Evolutionary conservation across 1,140 invertebrate species (phyloP), one percentile per base, ranked within the genome.

Genomic region (Hyles vespertilio): DNA sequence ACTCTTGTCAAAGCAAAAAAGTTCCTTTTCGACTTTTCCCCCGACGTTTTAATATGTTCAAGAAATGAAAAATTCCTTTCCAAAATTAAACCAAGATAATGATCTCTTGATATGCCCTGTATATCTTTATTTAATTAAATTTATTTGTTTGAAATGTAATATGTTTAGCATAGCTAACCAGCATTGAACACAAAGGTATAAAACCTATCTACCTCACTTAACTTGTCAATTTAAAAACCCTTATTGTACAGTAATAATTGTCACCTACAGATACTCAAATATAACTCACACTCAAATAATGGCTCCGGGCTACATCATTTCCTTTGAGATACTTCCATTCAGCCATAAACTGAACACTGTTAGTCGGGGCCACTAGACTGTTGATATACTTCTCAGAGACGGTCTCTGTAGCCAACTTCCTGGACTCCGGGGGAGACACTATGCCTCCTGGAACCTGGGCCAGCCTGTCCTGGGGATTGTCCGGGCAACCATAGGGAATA

Each of bases 281-380:
- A 51, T 4, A 34, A 81, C 78, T 83, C 59, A 90, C 84, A 73
- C 69, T 87, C 59, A 89, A 81, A 77, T 86, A 85, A 61, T 81
- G 63, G 61, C 79, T 72, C 46, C 73, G 71, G 8, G 83, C 79
- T 12, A 51, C 65, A 33, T 68, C 60, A 10, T 77, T 70, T 0
- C 74, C 80, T 47, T 69, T 81, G 32, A 89, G 59, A 53, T 79
- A 70, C 58, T 87, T 90, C 92, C 92, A 93, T 56, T 90, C 79
- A 1, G 85, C 65, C 66, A 91, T 65, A 74, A 93, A 93, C 65
- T 92, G 91, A 8, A 93, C 90, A 56, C 91, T 90, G 56, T 90
- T 91, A 48, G 86, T 89, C 4, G 92, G 92, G 40, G 89, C 67
- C 3, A 87, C 85, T 61, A 91, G 56, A 33, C 76, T 64, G 3